Conservation (phyloP, 2,797 vertebrate species). For the Scolopax bukidnonensis region DNA sequence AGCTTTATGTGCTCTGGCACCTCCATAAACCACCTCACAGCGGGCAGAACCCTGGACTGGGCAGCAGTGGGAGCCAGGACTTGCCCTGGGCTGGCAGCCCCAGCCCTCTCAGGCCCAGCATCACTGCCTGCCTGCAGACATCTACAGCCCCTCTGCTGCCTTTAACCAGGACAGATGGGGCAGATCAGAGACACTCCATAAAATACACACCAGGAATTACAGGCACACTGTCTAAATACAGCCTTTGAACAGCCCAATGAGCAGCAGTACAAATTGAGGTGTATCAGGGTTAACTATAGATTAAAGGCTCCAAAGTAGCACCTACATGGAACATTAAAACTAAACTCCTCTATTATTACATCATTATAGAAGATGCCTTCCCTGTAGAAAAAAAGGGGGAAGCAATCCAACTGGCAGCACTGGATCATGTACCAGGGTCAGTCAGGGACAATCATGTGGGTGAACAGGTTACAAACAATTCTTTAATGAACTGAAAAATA, state of each 20-base stretch:
- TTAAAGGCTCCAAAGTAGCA: not conserved
- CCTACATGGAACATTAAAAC: not conserved
- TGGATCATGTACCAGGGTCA: not conserved
- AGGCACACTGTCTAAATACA: not conserved
- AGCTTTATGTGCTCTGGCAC: accelerated
- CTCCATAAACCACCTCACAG: accelerated
- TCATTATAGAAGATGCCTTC: not conserved
- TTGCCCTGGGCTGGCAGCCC: not conserved
- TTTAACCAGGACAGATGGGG: not conserved
- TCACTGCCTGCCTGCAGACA: not conserved
- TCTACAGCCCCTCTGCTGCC: not conserved
- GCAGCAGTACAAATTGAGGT: not conserved
- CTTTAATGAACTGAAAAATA: not conserved
- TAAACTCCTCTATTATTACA: not conserved
- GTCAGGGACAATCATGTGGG: not conserved
- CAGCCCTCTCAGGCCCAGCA: not conserved
- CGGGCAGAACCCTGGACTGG: accelerated
- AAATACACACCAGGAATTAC: not conserved
- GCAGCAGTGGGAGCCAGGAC: accelerated
- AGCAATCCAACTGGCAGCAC: accelerated
- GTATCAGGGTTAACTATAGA: not conserved
- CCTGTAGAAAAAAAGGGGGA: not conserved
- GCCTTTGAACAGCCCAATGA: not conserved
- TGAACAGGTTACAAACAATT: not conserved
- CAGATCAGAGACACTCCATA: not conserved